phyloP scores from a whole-genome alignment of 2,797 vertebrate genomes.

The Scolopax rusticola region DNA sequence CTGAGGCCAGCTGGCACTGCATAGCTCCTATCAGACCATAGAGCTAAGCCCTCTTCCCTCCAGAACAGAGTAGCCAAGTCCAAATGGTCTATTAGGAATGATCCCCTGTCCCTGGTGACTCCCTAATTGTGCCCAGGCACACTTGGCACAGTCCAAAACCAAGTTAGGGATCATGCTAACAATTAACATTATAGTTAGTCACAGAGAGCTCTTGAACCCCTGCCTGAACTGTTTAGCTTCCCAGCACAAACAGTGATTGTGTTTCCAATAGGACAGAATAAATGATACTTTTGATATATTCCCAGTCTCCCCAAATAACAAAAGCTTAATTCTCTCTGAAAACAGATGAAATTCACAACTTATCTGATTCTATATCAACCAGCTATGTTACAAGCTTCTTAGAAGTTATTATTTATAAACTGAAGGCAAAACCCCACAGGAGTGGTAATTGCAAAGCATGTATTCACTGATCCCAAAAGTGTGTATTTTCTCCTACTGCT shows the following conservation, averaged over 20 bases:
- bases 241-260: background rate
- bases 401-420: background rate
- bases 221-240: conserved; percentile 4
- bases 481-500: background rate
- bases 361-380: background rate
- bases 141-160: conserved; percentile 1
- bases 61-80: background rate
- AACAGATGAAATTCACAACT: background rate
- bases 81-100: conserved; percentile 28
- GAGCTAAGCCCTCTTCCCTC: background rate
- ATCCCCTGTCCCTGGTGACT: conserved; percentile 18
- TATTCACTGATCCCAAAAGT: background rate
- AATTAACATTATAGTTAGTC: background rate
- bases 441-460: background rate
- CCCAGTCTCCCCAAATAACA: background rate
- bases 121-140: background rate
- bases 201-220: background rate
- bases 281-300: background rate
- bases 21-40: background rate
- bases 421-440: background rate
- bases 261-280: background rate
- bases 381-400: background rate
- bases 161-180: background rate
- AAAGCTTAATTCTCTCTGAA: background rate
- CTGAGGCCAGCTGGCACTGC: conserved; percentile 38